A percentile compares a stretch with the other conserved stretches of the same genome.
Conservation (phyloP, 2,113 vertebrate species). For the Grus americana region DNA sequence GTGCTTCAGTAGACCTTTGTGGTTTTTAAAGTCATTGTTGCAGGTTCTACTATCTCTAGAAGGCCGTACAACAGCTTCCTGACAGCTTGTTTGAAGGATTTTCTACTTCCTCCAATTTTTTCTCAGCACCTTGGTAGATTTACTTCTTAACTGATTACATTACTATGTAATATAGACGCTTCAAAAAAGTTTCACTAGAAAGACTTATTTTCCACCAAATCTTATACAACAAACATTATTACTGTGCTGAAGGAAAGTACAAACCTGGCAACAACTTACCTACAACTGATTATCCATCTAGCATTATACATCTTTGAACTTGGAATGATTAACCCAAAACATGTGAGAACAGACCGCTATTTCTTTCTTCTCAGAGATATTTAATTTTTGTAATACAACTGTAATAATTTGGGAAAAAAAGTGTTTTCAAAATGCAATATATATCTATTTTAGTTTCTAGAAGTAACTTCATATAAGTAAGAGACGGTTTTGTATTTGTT, state of each 20-base stretch:
- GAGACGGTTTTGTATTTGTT: not conserved
- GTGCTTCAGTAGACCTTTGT: not conserved
- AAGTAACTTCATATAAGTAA: not conserved
- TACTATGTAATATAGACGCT: not conserved
- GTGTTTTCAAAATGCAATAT: not conserved
- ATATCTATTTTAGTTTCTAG: not conserved
- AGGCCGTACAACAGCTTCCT: not conserved
- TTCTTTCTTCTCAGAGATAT: not conserved
- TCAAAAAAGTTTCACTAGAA: not conserved
- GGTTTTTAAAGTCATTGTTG: not conserved
- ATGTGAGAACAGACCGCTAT: not conserved
- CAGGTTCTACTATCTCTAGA: not conserved
- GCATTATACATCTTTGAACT: not conserved
- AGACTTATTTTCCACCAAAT: not conserved
- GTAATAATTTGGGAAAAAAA: not conserved
- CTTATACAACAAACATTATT: not conserved
- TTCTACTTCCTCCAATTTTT: not conserved
- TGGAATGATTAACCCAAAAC: not conserved
- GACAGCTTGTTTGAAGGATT: not conserved
- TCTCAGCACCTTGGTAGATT: not conserved
- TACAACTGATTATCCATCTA: not conserved
- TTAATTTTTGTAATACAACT: not conserved
- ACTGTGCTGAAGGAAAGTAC: not conserved
- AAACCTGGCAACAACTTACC: not conserved
- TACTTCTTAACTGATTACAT: not conserved